Evolutionary conservation across 2,797 vertebrate genomes (phyloP).

Genomic region (Gambusia yucatana): DNA sequence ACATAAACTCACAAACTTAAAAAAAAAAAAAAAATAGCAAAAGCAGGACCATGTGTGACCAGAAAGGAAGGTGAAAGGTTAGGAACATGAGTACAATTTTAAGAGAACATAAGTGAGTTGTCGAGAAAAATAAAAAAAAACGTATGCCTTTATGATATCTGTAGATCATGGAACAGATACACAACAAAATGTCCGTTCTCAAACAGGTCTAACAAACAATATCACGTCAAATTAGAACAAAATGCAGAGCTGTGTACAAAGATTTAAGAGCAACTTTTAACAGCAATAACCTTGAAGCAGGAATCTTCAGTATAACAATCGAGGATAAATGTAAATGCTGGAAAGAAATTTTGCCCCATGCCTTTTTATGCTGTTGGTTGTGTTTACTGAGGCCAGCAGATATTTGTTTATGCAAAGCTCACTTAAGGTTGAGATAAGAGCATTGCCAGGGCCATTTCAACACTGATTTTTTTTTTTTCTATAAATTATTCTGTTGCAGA

Average conservation of each 20-base stretch:
- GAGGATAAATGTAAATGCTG: not conserved
- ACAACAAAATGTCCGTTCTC: not conserved
- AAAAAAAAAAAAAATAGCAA: slow-evolving; percentile 2
- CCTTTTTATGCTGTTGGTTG: not conserved
- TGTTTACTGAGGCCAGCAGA: not conserved
- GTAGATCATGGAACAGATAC: not conserved
- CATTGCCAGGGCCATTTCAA: not conserved
- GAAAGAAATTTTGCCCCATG: not conserved
- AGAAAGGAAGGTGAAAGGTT: slow-evolving; percentile 49
- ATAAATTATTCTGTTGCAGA: not conserved
- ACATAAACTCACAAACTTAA: slow-evolving; percentile 32
- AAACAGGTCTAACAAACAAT: not conserved
- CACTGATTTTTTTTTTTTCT: not conserved
- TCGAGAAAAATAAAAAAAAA: too few relatives aligned
- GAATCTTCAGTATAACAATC: not conserved
- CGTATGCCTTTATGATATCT: not conserved
- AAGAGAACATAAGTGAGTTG: not conserved
- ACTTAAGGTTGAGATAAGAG: not conserved
- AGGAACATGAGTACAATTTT: slow-evolving; percentile 44
- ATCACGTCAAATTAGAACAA: not conserved
- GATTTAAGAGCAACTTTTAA: not conserved
- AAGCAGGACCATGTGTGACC: slow-evolving; percentile 32
- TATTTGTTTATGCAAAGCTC: slow-evolving; percentile 13
- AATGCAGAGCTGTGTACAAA: not conserved
- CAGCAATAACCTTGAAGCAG: not conserved